A percentile compares a stretch with the other conserved stretches of the same genome.
These are phyloP conservation scores for Sipha maydis DNA, from an alignment of 2,888 invertebrate species.

Conservation along the genomic window DNA sequence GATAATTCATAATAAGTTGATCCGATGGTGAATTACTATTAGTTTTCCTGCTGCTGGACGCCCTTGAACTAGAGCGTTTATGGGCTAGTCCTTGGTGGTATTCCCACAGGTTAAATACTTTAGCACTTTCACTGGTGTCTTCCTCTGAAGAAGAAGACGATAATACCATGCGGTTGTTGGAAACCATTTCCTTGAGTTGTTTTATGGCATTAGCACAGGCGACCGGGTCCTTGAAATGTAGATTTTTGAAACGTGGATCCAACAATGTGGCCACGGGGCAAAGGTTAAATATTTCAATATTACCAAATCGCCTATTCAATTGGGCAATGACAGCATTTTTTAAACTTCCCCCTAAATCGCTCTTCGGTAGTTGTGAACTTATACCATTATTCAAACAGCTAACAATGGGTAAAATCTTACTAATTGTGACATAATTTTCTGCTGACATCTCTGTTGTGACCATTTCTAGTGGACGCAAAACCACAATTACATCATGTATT, in stretches of 20 bases:
- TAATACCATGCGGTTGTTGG: not conserved
- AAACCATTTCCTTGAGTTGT: not conserved
- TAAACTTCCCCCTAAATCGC: conserved; percentile 14
- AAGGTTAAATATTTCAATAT: conserved; percentile 24
- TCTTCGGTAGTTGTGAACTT: conserved; percentile 17
- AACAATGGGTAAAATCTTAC: conserved; percentile 35
- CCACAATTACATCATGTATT: conserved; percentile 3
- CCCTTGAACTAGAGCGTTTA: not conserved
- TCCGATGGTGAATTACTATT: conserved; percentile 30
- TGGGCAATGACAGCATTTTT: conserved; percentile 5
- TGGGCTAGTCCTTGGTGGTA: conserved; percentile 25
- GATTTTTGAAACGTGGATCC: conserved; percentile 33
- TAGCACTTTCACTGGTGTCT: not conserved
- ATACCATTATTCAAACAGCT: conserved; percentile 35
- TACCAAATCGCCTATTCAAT: conserved; percentile 15
- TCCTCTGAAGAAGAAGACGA: conserved; percentile 17
- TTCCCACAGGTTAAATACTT: not conserved
- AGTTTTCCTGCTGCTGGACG: not conserved
- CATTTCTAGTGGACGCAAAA: conserved; percentile 33
- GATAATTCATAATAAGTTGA: conserved; percentile 45
- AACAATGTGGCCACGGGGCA: conserved; percentile 25
- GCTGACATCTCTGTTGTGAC: conserved; percentile 32
- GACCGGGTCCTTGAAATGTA: conserved; percentile 28
- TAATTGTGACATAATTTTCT: conserved; percentile 9
- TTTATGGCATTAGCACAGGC: conserved; percentile 24